Evolutionary conservation across 1,140 invertebrate species (phyloP), one percentile per base, ranked within the genome.

Genomic region (Caenorhabditis tropicalis): DNA sequence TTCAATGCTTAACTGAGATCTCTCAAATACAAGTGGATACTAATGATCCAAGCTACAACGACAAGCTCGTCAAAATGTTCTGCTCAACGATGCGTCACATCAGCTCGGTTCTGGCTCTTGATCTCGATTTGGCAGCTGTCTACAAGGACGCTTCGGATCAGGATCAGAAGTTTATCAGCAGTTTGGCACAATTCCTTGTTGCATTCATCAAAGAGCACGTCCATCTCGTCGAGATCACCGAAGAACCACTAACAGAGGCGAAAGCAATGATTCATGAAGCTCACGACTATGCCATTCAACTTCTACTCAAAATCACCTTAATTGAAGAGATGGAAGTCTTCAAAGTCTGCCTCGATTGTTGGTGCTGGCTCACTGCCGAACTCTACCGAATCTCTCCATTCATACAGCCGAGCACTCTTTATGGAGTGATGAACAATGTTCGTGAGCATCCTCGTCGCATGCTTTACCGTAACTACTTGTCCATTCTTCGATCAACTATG

Each of bases 281-380:
- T 4, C 82, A 87, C 58, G 10, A 56, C 36, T 84, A 81, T 53
- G 87, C 88, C n/a, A 87, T 99, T 36, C 94, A 96, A 87, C 99
- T 99, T 92, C 93, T 99, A 85, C 95, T 99, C 21, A 93, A 98
- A 83, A 99, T 99, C 89, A 99, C 97, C 24, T 96, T 98, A 93
- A 97, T 99, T 2, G 98, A 99, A 86, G 98, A 99, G 91, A 96
- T 98, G 0, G 98, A 99, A 93, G 98, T 99, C 82, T 99, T 99
- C 91, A 99, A 99, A 93, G 90, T 91, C 31, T 99, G 98, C 91
- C 92, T 99, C 27, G 98, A 99, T 91, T 99, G 98, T 92, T 99
- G 98, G 98, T 98, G 98, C 93, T 94, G 94, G 82, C 92, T 99
- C 27, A 94, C 95, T 21, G 94, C 95, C 79, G 96, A 98, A 91